Base-by-base conservation (phyloP, 2,113 vertebrate genomes). In the Burhinus bistriatus region DNA sequence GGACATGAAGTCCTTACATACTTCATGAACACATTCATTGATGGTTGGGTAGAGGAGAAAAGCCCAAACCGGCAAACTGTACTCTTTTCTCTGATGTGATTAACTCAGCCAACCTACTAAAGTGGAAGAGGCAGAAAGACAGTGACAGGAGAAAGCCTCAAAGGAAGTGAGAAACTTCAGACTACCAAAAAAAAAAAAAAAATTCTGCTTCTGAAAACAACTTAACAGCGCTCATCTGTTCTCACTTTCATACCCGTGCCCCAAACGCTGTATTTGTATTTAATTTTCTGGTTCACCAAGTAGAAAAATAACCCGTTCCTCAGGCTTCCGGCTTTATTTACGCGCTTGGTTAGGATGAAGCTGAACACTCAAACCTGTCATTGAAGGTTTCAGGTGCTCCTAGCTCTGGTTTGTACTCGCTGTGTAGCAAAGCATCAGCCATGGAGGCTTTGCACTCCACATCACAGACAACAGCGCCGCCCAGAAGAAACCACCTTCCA, bases 241-340 rank as follows among this genome's bases (percentile, higher is more conserved):
- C 71, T 70, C n/a, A 71, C 73, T 94, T 87, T 71, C 49, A 59
- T 9, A 59, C 42, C n/a, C 0, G 0, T 70, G 84, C 44, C 84
- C 70, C 73, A 69, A 55, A 85, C 86, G 59, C 23, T 40, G 34
- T 30, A 44, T 59, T 87, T 89, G 32, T 78, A 71, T 89, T 97
- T 90, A 19, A 90, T 90, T 94, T 90, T 96, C 94, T 79, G 40
- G 80, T 81, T 94, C 36, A 1, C 49, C 77, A 95, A 93, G 83
- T 83, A 93, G 95, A 95, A 93, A 85, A 91, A 94, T 17, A 68
- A 75, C 23, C 77, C 32, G 17, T 26, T 96, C 61, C 83, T 76
- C 49, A 21, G 40, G 73, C 49, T 79, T 82, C 55, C 79, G 75
- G 76, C 22, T 95, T 87, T 68, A 81, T 68, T 75, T 78, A 65